Conservation (phyloP, 2,113 vertebrate genomes). For the Castor canadensis region DNA sequence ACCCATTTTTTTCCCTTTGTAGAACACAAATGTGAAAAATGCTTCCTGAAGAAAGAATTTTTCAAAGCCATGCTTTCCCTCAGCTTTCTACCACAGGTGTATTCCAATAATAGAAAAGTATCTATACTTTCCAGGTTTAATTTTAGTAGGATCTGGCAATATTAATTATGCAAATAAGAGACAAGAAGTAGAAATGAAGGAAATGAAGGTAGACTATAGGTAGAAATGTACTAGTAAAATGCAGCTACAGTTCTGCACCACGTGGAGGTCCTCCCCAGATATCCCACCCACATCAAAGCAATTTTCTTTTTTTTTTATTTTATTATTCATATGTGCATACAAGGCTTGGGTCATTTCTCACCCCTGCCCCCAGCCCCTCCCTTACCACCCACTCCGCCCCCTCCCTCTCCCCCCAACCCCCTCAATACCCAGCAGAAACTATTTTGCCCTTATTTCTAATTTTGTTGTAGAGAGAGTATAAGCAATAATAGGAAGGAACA, state of each 20-base stretch:
- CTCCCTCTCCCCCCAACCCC: too few species aligned
- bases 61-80: background rate
- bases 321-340: too few species aligned
- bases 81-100: background rate
- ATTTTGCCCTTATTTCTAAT: too few species aligned
- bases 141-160: background rate
- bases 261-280: background rate
- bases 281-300: rapidly evolving
- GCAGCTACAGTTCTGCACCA: background rate
- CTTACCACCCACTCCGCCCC: too few species aligned
- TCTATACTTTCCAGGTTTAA: background rate
- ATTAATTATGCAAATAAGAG: background rate
- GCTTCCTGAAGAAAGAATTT: background rate
- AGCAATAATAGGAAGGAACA: too few species aligned
- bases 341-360: too few species aligned
- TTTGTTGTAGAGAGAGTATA: too few species aligned
- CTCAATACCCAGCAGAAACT: too few species aligned
- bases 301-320: too few species aligned
- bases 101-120: background rate
- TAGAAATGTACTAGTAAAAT: background rate
- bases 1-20: background rate
- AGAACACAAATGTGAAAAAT: background rate
- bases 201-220: background rate
- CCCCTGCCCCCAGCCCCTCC: too few species aligned
- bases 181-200: background rate